A percentile compares a stretch with the other conserved stretches of the same genome.
These are phyloP conservation scores for Pissodes strobi DNA, from an alignment of 1,140 invertebrate genomes.

Conservation along the genomic window DNA sequence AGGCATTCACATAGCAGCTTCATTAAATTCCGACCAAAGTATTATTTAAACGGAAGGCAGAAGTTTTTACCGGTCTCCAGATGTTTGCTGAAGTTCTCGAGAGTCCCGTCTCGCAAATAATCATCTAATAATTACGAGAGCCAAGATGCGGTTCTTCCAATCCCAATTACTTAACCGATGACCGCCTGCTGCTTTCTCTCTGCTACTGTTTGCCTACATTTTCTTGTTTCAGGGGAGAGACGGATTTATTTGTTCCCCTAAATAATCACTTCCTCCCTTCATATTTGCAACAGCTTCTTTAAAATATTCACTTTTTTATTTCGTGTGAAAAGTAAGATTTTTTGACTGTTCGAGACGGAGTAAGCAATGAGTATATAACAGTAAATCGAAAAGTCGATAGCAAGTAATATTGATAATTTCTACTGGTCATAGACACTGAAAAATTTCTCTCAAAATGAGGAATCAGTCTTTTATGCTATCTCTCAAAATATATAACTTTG, in stretches of 20 bases:
- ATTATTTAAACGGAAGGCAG: conserved; percentile 34
- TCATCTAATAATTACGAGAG: conserved; percentile 45
- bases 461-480: no score
- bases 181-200: conserved; percentile 42
- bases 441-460: no score
- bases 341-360: no score
- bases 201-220: conserved; percentile 21
- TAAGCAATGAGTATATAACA: no score
- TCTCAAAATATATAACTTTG: no score
- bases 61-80: conserved; percentile 36
- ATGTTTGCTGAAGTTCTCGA: conserved; percentile 34
- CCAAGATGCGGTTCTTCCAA: conserved; percentile 40
- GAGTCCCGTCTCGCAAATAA: conserved; percentile 40
- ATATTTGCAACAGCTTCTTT: no score
- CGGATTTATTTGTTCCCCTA: neutral
- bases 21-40: conserved; percentile 30
- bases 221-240: neutral
- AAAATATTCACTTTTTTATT: no score
- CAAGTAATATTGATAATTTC: no score
- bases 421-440: no score
- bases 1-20: conserved; percentile 5
- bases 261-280: neutral
- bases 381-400: no score
- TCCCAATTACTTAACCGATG: conserved; percentile 50
- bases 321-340: no score